Evolutionary conservation across 2,113 vertebrate species (phyloP), one percentile per base, ranked within the genome.

Genomic region (Phaethon lepturus): DNA sequence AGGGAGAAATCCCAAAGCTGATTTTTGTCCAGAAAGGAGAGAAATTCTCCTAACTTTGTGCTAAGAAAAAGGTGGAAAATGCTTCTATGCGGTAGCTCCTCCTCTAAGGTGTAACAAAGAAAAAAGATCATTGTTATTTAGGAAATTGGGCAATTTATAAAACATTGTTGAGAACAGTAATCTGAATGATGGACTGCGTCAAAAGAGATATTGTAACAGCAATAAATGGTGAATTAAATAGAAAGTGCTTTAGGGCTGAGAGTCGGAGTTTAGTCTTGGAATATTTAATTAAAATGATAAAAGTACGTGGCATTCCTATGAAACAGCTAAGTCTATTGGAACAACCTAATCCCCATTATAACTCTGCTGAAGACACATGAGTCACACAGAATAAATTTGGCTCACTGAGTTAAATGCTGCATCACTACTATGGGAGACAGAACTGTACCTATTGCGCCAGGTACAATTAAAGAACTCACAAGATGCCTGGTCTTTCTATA

Each of bases 221-320:
- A 86, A 68, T 79, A 97, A 76, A 85, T 53, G 56, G 22, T 72
- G 44, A 95, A 88, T 72, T 95, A 89, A 95, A 82, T 42, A 73
- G 47, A 77, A 96, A 91, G 58, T 78, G 95, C 91, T 86, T 64
- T 35, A 94, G 88, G 79, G 79, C 58, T 95, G 56, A 63, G 26
- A 94, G 72, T 83, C 86, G 64, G 64, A 78, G 11, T 67, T 63
- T 84, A 91, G 35, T 73, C 73, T 75, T 58, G 33, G 69, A 95
- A 89, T 96, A 91, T 79, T 38, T 96, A 94, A 95, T 91, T 96
- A 93, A 87, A 95, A 77, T 86, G 0, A 40, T 68, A 72, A 74
- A 95, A 93, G 73, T 91, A 95, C 5, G 5, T 75, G 50, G 62
- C 73, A 95, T 95, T 97, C 91, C 10, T 33, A 66, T 91, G 95